Conservation (phyloP, 2,797 vertebrate genomes). For the Morus bassanus region DNA sequence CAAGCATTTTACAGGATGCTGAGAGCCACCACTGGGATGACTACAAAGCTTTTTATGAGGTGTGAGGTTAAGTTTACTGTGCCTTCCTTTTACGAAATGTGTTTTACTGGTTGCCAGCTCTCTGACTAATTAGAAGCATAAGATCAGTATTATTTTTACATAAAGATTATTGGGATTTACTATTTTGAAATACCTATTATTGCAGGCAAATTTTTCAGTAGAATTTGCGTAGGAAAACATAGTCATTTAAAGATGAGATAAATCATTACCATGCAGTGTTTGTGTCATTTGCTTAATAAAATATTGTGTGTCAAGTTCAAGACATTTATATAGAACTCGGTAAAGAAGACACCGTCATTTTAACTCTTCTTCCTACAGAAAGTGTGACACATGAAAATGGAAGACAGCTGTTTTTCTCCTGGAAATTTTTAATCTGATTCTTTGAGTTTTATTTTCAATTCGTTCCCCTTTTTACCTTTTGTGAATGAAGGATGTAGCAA, state of each 20-base stretch:
- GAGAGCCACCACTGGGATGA: slow-evolving; percentile 95
- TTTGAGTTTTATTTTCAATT: background rate
- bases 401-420: background rate
- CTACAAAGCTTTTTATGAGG: slow-evolving; percentile 94
- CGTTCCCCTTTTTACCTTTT: background rate
- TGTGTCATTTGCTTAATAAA: slow-evolving; percentile 29
- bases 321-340: background rate
- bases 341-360: background rate
- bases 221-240: background rate
- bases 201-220: background rate
- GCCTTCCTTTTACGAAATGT: slow-evolving; percentile 65
- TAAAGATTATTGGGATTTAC: slow-evolving; percentile 48
- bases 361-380: background rate
- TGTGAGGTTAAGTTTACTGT: slow-evolving; percentile 77
- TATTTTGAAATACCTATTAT: slow-evolving; percentile 55
- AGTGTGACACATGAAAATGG: background rate
- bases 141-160: slow-evolving; percentile 66
- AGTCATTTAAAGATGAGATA: background rate
- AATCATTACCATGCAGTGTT: slow-evolving; percentile 36
- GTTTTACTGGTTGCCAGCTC: slow-evolving; percentile 61
- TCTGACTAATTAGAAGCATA: slow-evolving; percentile 75
- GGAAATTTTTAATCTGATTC: background rate
- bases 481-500: background rate
- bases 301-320: background rate
- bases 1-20: slow-evolving; percentile 91